Conservation (phyloP, 1,140 invertebrate genomes). For the Diachasmimorpha longicaudata region DNA sequence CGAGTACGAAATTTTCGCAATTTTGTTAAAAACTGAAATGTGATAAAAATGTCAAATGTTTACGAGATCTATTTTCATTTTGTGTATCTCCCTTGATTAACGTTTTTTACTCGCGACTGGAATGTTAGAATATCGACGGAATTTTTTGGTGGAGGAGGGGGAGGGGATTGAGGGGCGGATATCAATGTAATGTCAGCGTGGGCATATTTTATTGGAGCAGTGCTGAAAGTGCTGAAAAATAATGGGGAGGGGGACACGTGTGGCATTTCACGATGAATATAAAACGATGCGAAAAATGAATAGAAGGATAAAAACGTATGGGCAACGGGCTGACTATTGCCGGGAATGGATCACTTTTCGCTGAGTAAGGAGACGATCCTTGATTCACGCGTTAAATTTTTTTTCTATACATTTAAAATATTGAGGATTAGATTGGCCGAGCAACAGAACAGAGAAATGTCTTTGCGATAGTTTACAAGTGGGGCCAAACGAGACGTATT, state of each 20-base stretch:
- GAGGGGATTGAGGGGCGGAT: too few relatives aligned
- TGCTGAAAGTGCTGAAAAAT: slow-evolving; percentile 2
- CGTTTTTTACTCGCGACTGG: background rate
- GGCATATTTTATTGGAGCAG: background rate
- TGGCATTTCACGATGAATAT: slow-evolving; percentile 6
- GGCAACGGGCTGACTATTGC: background rate
- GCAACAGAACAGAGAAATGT: too few relatives aligned
- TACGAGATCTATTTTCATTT: background rate
- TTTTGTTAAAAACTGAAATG: too few relatives aligned
- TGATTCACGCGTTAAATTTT: background rate
- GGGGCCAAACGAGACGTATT: too few relatives aligned
- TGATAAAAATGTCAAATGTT: too few relatives aligned
- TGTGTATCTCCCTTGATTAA: background rate
- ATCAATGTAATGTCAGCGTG: background rate
- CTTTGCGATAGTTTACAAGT: too few relatives aligned
- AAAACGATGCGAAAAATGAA: background rate
- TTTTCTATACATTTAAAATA: background rate
- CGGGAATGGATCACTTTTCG: background rate
- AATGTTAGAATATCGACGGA: background rate
- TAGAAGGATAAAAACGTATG: background rate
- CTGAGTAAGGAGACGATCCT: background rate
- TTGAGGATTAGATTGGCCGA: background rate
- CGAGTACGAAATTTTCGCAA: too few relatives aligned
- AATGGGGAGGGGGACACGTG: background rate
- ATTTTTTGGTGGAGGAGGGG: too few relatives aligned